A percentile compares a stretch with the other conserved stretches of the same genome.
These are phyloP conservation scores for Dasyornis broadbenti DNA, from an alignment of 2,113 vertebrate species.

Conservation along the genomic window DNA sequence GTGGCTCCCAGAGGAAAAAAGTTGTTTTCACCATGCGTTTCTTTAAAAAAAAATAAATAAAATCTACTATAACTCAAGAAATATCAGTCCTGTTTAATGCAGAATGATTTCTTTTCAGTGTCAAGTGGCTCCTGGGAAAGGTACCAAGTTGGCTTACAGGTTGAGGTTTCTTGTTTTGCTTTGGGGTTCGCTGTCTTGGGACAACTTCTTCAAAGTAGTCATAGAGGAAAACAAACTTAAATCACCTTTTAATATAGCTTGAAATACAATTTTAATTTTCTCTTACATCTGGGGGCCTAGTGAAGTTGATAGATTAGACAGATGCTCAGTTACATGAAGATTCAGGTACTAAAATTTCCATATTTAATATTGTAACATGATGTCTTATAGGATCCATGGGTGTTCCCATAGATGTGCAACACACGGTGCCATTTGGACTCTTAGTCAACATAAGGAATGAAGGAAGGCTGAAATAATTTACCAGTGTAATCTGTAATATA, in stretches of 20 bases:
- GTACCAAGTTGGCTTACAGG: background rate
- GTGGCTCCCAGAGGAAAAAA: background rate
- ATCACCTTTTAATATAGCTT: conserved; percentile 7
- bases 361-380: background rate
- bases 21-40: accelerated
- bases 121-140: background rate
- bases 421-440: background rate
- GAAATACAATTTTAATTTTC: background rate
- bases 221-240: background rate
- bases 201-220: background rate
- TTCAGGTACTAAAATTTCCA: background rate
- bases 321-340: background rate
- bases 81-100: background rate
- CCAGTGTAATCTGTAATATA: background rate
- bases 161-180: background rate
- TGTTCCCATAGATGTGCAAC: background rate
- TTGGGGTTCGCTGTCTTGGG: background rate
- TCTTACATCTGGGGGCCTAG: background rate
- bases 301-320: background rate
- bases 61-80: background rate
- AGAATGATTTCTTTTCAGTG: background rate
- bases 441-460: background rate
- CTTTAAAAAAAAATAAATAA: background rate
- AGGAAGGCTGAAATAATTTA: background rate
- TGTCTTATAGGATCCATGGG: background rate